Percentiles rank a stretch among this genome's conserved stretches.
Conservation (phyloP, 1,140 invertebrate species). For the Hirudo medicinalis region DNA sequence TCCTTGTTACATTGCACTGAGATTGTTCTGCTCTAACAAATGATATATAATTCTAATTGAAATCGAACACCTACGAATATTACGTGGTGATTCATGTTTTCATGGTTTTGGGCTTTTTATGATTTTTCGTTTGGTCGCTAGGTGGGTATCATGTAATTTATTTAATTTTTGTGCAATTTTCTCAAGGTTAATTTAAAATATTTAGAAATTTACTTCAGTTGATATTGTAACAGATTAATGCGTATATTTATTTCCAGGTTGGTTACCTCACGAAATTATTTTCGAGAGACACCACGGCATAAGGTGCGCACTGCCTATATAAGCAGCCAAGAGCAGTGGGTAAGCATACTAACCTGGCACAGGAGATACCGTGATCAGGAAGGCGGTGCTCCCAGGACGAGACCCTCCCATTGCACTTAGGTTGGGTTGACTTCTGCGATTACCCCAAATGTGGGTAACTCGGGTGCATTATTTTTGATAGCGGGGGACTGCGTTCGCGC, state of each 20-base stretch:
- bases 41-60: too few species aligned
- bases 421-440: slow-evolving; percentile 57
- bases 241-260: too few species aligned
- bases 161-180: too few species aligned
- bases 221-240: too few species aligned
- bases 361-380: slow-evolving; percentile 51
- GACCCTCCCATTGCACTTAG: slow-evolving; percentile 57
- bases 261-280: too few species aligned
- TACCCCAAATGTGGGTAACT: slow-evolving; percentile 57
- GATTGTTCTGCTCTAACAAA: too few species aligned
- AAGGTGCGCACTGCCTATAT: background rate
- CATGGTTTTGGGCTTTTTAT: too few species aligned
- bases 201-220: too few species aligned
- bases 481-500: slow-evolving; percentile 52
- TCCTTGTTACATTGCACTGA: too few species aligned
- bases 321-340: background rate
- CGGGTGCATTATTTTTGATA: slow-evolving; percentile 57
- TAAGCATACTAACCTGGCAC: slow-evolving; percentile 41
- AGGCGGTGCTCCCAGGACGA: slow-evolving; percentile 53
- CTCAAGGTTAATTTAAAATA: too few species aligned
- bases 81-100: too few species aligned
- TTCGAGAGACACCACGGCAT: background rate
- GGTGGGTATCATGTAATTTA: background rate
- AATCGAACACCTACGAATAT: too few species aligned
- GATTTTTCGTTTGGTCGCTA: background rate